Evolutionary conservation across 2,888 invertebrate genomes (phyloP), one percentile per base, ranked within the genome.

Genomic region (Oxyteleia sp.): DNA sequence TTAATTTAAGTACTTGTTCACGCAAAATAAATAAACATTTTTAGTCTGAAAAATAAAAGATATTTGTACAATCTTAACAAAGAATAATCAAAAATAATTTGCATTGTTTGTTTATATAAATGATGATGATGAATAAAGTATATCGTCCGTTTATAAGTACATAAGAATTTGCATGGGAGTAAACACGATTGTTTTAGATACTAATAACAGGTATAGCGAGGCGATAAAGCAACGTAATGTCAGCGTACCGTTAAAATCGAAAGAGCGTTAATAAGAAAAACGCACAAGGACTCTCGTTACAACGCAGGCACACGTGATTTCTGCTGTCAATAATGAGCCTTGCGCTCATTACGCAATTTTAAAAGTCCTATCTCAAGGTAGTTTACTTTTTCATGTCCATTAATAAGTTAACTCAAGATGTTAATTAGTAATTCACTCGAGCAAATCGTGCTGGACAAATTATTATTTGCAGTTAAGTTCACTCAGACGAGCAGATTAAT

Each of bases 331-430:
- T 75, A 84, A 82, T 59, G 41, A 68, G 71, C 69, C 59, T 66
- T 53, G 61, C 68, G 32, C 47, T 72, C 76, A 38, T 78, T 85
- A 78, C 80, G 78, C 81, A 84, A 82, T 75, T 53, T 51, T 76
- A 85, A 82, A 79, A 82, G 80, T 80, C 66, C 47, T 66, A 72
- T 78, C 71, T 79, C 84, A 84, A 84, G 84, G 84, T 47, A 51
- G 74, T 80, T 78, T 38, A 68, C 74, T 82, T 82, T 79, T 80
- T 82, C 66, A 75, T 69, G 59, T 66, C 63, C 15, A 18, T 45
- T 76, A 76, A 68, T 45, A 45, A 64, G 55, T 38, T 43, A 47
- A 47, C 53, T 41, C 63, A 23, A 5, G n/a, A 49, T 57, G 16
- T 47, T 66, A 76, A 76, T 68, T 47, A 55, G 29, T 53, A 23